phyloP scores from a whole-genome alignment of 2,888 invertebrate species.

The Hypercompe scribonia region DNA sequence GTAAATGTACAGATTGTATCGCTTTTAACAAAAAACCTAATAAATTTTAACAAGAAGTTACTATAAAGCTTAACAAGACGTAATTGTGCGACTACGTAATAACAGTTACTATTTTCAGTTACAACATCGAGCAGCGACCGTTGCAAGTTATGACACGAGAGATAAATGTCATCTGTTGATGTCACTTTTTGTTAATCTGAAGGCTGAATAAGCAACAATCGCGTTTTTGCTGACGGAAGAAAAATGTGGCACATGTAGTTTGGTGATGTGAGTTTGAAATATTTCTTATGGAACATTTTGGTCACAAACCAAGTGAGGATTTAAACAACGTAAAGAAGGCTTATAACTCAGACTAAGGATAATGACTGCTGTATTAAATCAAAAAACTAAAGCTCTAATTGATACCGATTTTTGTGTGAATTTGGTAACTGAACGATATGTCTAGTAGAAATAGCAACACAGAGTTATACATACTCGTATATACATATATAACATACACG shows the following conservation, averaged over 20 bases:
- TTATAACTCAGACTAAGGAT: no score
- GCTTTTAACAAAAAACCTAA: not conserved
- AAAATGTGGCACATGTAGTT: not conserved
- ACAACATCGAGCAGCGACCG: constrained; percentile 10
- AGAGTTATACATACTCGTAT: no score
- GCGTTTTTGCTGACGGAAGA: constrained; percentile 26
- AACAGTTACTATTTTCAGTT: not conserved
- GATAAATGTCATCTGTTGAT: constrained; percentile 57
- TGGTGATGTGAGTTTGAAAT: not conserved
- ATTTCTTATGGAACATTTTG: not conserved
- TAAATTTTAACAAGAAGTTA: not conserved
- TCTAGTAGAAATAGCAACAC: no score
- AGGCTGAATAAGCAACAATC: constrained; percentile 21
- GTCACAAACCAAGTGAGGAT: no score
- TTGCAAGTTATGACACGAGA: constrained; percentile 42
- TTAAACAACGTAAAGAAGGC: no score
- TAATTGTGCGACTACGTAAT: not conserved
- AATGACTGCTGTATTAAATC: no score
- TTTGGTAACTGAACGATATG: no score
- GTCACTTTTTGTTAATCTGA: constrained; percentile 49
- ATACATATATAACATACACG: no score
- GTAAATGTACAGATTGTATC: no score
- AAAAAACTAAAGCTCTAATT: no score
- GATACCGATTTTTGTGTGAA: no score
- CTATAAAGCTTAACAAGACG: not conserved